Conservation (phyloP, 1,140 invertebrate genomes). For the Melipona quadrifasciata region DNA sequence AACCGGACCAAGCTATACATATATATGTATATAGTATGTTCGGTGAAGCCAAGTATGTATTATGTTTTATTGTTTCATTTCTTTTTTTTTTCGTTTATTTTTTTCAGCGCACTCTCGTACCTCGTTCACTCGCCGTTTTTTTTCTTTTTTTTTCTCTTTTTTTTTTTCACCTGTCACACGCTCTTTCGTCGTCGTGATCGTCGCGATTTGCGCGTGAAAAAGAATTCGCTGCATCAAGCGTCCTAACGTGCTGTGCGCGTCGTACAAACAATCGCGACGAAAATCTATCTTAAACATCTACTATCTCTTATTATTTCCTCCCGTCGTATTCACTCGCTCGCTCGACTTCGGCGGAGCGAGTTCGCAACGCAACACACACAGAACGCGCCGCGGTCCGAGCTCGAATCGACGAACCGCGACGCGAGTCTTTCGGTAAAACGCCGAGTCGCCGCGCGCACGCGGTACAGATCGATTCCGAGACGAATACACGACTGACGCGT, state of each 20-base stretch:
- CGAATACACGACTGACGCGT: constrained; percentile 19
- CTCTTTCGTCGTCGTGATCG: constrained; percentile 23
- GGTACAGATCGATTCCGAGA: constrained; percentile 18
- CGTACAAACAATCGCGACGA: constrained; percentile 49
- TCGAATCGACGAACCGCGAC: not conserved
- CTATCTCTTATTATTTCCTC: not conserved
- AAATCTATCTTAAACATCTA: constrained; percentile 34
- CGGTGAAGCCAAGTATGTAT: constrained; percentile 55
- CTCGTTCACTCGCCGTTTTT: not conserved
- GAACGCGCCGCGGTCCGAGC: not conserved
- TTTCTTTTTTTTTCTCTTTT: not conserved
- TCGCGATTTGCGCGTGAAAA: constrained; percentile 33
- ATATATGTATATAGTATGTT: constrained; percentile 37
- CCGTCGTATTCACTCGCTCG: not conserved
- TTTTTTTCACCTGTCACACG: not conserved
- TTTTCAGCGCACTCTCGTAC: not conserved
- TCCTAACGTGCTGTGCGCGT: constrained; percentile 47
- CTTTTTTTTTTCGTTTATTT: constrained; percentile 8
- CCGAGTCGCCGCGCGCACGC: not conserved
- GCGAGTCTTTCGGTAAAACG: constrained; percentile 16
- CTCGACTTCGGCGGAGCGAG: not conserved
- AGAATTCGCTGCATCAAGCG: constrained; percentile 6
- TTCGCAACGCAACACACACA: not conserved
- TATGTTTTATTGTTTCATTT: constrained; percentile 25
- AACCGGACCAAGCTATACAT: constrained; percentile 55